phyloP scores from a whole-genome alignment of 2,888 invertebrate genomes.

The Ischnus inquisitorius region DNA sequence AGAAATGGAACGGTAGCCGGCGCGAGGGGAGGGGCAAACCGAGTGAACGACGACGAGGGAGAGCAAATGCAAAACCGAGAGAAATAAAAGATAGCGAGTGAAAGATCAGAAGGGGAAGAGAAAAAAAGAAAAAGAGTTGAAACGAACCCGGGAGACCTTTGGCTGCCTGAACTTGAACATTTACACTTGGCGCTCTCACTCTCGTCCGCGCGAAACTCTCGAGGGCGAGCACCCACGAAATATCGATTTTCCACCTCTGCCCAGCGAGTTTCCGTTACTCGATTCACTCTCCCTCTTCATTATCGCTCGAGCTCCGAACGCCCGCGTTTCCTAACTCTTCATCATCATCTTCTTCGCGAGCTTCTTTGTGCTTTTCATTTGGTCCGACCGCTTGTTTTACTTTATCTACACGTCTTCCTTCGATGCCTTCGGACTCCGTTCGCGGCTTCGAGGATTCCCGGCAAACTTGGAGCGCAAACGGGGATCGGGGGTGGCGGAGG shows the following conservation, averaged over 20 bases:
- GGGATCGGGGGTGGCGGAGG: neutral
- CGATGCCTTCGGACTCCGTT: neutral
- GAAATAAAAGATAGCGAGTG: conserved; percentile 34
- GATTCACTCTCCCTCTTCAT: conserved; percentile 33
- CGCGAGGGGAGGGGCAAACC: neutral
- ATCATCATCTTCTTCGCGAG: neutral
- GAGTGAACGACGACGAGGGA: conserved; percentile 13
- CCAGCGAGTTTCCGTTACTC: conserved; percentile 4
- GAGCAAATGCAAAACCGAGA: conserved; percentile 47
- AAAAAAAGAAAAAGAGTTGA: conserved; percentile 34
- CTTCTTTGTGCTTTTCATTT: neutral
- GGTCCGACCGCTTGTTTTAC: neutral
- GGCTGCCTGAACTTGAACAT: conserved; percentile 58
- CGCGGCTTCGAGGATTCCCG: neutral
- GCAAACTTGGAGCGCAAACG: neutral
- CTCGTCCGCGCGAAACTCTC: conserved; percentile 3
- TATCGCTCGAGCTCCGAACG: neutral
- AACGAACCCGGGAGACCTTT: conserved; percentile 45
- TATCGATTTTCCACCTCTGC: conserved; percentile 10
- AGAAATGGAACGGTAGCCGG: neutral
- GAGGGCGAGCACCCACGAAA: neutral
- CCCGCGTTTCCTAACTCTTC: neutral
- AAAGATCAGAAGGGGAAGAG: conserved; percentile 35
- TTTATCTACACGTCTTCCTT: neutral
- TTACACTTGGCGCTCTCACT: conserved; percentile 36